A percentile compares a stretch with the other conserved stretches of the same genome.
Evolutionary conservation across 2,888 invertebrate species (phyloP).

Genomic region (Drosophila multiciliata): DNA sequence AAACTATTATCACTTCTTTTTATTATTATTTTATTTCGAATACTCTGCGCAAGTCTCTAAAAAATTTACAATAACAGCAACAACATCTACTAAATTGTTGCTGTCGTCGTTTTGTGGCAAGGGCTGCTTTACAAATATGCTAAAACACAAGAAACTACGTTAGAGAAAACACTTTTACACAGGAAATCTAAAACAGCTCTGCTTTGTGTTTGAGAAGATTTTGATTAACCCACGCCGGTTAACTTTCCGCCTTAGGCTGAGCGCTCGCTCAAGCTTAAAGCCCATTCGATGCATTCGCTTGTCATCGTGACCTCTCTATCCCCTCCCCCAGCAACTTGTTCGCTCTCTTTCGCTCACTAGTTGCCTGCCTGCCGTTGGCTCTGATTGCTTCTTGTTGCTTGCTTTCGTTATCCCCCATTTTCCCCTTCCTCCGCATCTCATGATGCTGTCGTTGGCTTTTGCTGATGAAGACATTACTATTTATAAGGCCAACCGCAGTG

Average conservation of each 20-base stretch:
- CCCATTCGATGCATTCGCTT: conserved; percentile 47
- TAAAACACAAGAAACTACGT: neutral
- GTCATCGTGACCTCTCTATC: conserved; percentile 14
- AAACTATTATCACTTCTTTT: too few relatives aligned
- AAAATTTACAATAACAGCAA: conserved; percentile 40
- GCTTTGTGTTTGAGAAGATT: neutral
- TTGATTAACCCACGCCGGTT: conserved; percentile 30
- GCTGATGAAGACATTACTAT: conserved; percentile 70
- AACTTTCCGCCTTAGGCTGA: conserved; percentile 11
- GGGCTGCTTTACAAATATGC: conserved; percentile 18
- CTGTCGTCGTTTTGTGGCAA: conserved; percentile 36
- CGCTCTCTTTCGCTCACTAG: neutral
- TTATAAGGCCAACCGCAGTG: conserved; percentile 70
- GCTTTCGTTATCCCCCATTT: conserved; percentile 1
- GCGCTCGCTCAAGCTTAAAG: conserved; percentile 33
- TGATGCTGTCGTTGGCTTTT: conserved; percentile 43
- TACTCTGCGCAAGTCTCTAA: neutral
- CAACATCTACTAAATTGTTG: conserved; percentile 36
- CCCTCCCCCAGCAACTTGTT: neutral
- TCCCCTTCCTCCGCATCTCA: conserved; percentile 19
- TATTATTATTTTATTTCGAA: neutral
- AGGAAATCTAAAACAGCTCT: neutral
- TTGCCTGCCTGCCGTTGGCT: conserved; percentile 1
- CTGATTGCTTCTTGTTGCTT: conserved; percentile 1
- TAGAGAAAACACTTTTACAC: neutral